Percentiles rank a stretch among this genome's conserved stretches.
phyloP scores from a whole-genome alignment of 1,140 invertebrate genomes.

The Zaprionus inermis region DNA sequence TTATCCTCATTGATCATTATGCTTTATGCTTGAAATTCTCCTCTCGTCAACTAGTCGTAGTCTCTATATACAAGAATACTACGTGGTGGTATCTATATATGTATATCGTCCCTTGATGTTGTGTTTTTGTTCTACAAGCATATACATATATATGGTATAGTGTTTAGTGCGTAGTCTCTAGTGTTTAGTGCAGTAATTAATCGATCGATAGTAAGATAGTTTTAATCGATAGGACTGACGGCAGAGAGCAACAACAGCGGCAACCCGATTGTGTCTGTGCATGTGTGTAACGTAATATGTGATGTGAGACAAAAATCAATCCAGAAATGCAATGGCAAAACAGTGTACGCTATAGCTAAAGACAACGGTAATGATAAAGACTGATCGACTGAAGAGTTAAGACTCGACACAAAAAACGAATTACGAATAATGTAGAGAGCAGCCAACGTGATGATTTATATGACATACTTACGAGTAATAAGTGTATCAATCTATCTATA shows the following conservation, averaged over 20 bases:
- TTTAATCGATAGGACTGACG: constrained; percentile 53
- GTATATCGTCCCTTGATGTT: constrained; percentile 63
- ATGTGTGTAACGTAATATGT: constrained; percentile 60
- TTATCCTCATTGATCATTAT: constrained; percentile 42
- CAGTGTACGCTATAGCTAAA: constrained; percentile 47
- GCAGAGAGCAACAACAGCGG: constrained; percentile 22
- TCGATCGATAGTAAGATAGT: constrained; percentile 46
- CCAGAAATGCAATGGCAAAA: constrained; percentile 28
- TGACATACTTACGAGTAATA: constrained; percentile 19
- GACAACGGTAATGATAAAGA: constrained; percentile 34
- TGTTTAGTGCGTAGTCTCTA: not conserved
- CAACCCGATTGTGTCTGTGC: constrained; percentile 49
- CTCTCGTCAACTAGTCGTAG: constrained; percentile 16
- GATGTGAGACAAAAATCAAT: constrained; percentile 54
- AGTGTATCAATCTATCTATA: constrained; percentile 23
- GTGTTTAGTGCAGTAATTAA: constrained; percentile 3
- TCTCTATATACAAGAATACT: not conserved
- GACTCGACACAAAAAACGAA: constrained; percentile 18
- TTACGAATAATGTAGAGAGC: constrained; percentile 15
- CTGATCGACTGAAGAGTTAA: constrained; percentile 56
- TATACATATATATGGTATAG: constrained; percentile 48
- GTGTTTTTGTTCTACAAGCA: constrained; percentile 69
- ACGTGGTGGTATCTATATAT: constrained; percentile 7
- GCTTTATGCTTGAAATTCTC: constrained; percentile 16
- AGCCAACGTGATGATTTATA: constrained; percentile 57